A percentile compares a stretch with the other conserved stretches of the same genome.
phyloP scores from a whole-genome alignment of 2,113 vertebrate species.

The Axis porcinus region DNA sequence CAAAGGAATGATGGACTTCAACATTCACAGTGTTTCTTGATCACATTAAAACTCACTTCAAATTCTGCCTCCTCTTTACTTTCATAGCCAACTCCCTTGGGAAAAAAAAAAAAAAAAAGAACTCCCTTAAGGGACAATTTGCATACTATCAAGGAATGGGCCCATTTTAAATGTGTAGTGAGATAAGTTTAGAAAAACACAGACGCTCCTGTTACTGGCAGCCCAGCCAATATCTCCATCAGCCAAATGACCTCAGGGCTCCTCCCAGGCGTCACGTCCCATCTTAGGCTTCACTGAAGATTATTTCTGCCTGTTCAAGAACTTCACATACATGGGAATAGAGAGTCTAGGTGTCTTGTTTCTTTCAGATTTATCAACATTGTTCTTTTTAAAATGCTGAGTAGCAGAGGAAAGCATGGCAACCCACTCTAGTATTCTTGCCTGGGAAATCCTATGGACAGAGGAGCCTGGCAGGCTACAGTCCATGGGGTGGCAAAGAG shows the following conservation, averaged over 20 bases:
- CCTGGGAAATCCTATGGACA: too few relatives aligned
- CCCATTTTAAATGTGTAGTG: background rate
- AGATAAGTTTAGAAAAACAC: background rate
- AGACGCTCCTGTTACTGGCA: background rate
- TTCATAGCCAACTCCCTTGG: too few relatives aligned
- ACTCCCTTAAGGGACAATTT: background rate
- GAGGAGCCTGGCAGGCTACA: too few relatives aligned
- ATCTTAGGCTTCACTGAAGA: background rate
- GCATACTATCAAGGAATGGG: background rate
- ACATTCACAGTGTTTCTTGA: background rate
- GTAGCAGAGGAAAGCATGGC: too few relatives aligned
- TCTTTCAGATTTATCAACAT: background rate
- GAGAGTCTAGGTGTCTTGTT: background rate
- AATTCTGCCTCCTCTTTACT: background rate
- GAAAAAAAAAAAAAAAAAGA: background rate
- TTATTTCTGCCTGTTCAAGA: background rate
- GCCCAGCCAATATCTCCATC: background rate
- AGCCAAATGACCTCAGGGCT: background rate
- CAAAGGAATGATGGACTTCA: too few relatives aligned
- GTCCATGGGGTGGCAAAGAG: too few relatives aligned
- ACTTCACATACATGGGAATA: background rate
- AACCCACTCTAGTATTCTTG: too few relatives aligned
- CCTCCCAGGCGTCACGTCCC: background rate
- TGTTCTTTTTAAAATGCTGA: too few relatives aligned
- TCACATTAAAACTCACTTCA: background rate